Evolutionary conservation across 1,140 invertebrate species (phyloP).

Genomic region (Achroia grisella): DNA sequence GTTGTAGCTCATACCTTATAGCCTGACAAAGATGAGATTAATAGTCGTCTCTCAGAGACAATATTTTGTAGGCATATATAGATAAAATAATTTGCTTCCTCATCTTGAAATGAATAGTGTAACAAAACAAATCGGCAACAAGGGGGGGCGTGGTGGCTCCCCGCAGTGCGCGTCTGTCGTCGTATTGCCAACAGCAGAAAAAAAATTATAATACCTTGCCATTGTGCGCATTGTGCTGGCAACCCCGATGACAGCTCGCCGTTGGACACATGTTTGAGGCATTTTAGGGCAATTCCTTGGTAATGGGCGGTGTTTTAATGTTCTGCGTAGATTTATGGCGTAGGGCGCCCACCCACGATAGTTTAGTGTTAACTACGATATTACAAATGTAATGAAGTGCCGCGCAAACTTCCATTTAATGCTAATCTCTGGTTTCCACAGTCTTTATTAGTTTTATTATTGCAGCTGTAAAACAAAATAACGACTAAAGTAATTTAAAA

Average conservation of each 20-base stretch:
- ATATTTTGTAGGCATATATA: background rate
- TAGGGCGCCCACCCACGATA: constrained; percentile 28
- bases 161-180: constrained; percentile 64
- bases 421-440: background rate
- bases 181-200: constrained; percentile 51
- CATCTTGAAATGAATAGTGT: constrained; percentile 48
- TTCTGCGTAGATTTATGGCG: constrained; percentile 51
- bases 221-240: constrained; percentile 48
- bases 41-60: constrained; percentile 2
- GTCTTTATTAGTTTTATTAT: too few relatives aligned
- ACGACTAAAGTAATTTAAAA: background rate
- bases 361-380: constrained; percentile 33
- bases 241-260: constrained; percentile 67
- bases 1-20: too few relatives aligned
- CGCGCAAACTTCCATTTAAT: constrained; percentile 9
- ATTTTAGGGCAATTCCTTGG: constrained; percentile 64
- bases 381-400: constrained; percentile 16
- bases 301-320: constrained; percentile 68
- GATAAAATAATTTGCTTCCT: background rate
- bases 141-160: constrained; percentile 50
- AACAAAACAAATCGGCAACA: constrained; percentile 61
- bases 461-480: too few relatives aligned
- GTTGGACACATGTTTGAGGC: constrained; percentile 66
- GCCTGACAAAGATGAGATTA: too few relatives aligned
- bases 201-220: constrained; percentile 60